phyloP scores from a whole-genome alignment of 2,888 invertebrate genomes.

The Rhogogaster chlorosoma region DNA sequence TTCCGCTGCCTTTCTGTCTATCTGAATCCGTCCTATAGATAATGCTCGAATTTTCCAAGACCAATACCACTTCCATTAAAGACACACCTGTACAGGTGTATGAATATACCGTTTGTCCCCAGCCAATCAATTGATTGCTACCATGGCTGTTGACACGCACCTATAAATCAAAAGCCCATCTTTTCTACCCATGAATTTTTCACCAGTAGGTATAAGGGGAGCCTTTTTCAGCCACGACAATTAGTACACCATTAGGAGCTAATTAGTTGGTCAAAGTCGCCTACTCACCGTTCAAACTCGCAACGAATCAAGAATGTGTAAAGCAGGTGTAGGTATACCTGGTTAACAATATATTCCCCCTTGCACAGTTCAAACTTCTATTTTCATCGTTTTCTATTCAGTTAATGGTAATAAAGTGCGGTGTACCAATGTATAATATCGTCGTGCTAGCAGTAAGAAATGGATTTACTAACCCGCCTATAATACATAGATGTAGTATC shows the following conservation, averaged over 20 bases:
- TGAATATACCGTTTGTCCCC: neutral
- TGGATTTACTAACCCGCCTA: slow-evolving; percentile 1
- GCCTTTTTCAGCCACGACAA: slow-evolving; percentile 8
- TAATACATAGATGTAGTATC: neutral
- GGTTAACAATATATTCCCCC: neutral
- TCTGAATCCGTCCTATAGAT: neutral
- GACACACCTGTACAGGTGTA: neutral
- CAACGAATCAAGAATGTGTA: slow-evolving; percentile 5
- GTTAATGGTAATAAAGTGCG: slow-evolving; percentile 23
- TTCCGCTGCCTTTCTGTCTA: neutral
- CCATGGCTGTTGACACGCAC: neutral
- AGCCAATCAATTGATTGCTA: neutral
- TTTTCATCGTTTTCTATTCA: neutral
- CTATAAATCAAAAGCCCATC: neutral
- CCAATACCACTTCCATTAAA: neutral
- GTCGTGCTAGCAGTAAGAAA: neutral
- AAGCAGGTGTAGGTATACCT: neutral
- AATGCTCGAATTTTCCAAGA: neutral
- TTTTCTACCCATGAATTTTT: slow-evolving; percentile 15
- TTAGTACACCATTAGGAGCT: slow-evolving; percentile 31
- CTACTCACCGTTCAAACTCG: slow-evolving; percentile 3
- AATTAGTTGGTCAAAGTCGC: slow-evolving; percentile 32
- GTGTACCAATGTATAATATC: neutral
- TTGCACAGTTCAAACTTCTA: neutral
- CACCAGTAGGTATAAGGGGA: neutral